Percentiles rank a stretch among this genome's conserved stretches.
phyloP scores from a whole-genome alignment of 2,797 vertebrate species.

The Microchirus variegatus region DNA sequence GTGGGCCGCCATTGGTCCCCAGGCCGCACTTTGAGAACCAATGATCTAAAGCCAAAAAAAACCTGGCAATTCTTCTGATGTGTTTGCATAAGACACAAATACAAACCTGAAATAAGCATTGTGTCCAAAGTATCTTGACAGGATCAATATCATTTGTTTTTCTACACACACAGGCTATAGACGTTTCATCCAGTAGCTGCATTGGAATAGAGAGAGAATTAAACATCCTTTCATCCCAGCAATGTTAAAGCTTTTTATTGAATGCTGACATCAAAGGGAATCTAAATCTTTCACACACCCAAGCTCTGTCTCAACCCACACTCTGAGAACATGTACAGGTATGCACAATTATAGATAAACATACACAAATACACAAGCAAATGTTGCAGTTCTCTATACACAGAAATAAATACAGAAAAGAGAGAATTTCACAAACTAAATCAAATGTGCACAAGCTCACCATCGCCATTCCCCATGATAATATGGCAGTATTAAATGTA shows the following conservation, averaged over 20 bases:
- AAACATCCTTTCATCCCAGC: constrained; percentile 60
- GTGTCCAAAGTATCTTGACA: constrained; percentile 32
- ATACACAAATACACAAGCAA: constrained; percentile 5
- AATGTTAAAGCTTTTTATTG: constrained; percentile 65
- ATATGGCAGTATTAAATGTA: constrained; percentile 72
- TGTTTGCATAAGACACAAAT: constrained; percentile 35
- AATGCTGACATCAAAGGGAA: constrained; percentile 60
- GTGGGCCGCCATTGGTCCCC: no score
- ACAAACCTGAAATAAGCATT: constrained; percentile 17
- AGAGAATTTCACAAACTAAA: constrained; percentile 11
- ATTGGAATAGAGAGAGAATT: constrained; percentile 48
- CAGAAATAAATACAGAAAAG: not conserved
- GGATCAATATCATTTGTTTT: constrained; percentile 34
- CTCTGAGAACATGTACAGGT: constrained; percentile 6
- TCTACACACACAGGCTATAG: constrained; percentile 17
- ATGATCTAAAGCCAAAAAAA: no score
- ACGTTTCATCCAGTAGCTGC: constrained; percentile 31
- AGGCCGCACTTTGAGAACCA: no score
- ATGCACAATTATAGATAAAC: constrained; percentile 1
- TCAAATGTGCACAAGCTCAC: constrained; percentile 12
- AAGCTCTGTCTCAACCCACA: not conserved
- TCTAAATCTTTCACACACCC: constrained; percentile 43
- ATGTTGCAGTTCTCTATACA: constrained; percentile 17
- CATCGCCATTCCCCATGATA: constrained; percentile 37
- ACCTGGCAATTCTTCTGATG: constrained; percentile 19